Evolutionary conservation across 2,797 vertebrate genomes (phyloP).

Genomic region (Tokudaia muenninki): DNA sequence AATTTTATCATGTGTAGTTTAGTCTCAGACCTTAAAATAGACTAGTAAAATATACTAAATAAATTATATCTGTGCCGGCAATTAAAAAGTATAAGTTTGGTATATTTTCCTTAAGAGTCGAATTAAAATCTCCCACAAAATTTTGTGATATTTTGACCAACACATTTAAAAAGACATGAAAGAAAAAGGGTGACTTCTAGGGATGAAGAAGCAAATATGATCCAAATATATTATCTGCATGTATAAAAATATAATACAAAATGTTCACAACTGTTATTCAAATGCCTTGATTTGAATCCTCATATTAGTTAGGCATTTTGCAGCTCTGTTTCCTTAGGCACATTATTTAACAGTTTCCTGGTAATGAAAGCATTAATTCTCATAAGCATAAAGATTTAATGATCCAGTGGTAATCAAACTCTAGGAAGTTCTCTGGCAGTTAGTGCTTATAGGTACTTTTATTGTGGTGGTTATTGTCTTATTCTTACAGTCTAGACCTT

Average conservation of each 20-base stretch:
- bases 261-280: constrained; percentile 38
- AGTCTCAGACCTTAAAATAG: constrained; percentile 57
- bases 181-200: not conserved
- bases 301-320: not conserved
- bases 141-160: not conserved
- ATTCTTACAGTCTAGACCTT: constrained; percentile 48
- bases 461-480: not conserved
- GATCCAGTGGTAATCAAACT: constrained; percentile 34
- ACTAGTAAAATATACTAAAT: constrained; percentile 59
- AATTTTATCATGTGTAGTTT: constrained; percentile 56
- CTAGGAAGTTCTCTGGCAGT: not conserved
- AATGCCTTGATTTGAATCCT: constrained; percentile 47
- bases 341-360: constrained; percentile 31
- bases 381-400: constrained; percentile 37
- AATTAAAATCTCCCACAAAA: constrained; percentile 1
- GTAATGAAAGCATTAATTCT: constrained; percentile 53
- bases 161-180: not conserved
- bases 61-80: constrained; percentile 11
- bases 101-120: constrained; percentile 49
- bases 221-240: not conserved
- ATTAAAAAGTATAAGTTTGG: not conserved
- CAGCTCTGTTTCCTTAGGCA: constrained; percentile 43
- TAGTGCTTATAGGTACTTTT: constrained; percentile 30
- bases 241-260: not conserved
- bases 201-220: not conserved